phyloP scores from a whole-genome alignment of 2,113 vertebrate species.

The Laticauda laticaudata region DNA sequence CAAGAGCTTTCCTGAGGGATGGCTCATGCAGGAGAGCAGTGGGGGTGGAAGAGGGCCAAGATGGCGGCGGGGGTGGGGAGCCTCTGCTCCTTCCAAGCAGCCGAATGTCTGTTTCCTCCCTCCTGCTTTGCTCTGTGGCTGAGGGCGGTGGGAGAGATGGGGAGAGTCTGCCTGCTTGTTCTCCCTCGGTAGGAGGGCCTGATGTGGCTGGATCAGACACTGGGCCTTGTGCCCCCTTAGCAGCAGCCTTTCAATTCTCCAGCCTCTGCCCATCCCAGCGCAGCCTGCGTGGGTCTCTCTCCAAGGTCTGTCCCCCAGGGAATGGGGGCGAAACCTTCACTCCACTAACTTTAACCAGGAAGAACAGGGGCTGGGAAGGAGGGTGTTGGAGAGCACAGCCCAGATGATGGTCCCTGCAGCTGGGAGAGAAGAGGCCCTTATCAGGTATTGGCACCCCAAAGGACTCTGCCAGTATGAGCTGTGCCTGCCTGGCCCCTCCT shows the following conservation, averaged over 20 bases:
- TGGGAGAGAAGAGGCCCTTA: neutral
- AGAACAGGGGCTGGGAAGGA: neutral
- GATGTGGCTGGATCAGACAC: neutral
- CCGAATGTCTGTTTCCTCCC: neutral
- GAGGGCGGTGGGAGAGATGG: neutral
- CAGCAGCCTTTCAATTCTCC: neutral
- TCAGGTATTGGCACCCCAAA: neutral
- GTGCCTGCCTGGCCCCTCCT: neutral
- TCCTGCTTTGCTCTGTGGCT: neutral
- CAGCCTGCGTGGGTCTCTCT: neutral
- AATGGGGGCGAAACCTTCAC: neutral
- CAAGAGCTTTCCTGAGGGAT: neutral
- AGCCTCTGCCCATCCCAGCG: neutral
- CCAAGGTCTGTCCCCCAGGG: neutral
- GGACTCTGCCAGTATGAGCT: neutral
- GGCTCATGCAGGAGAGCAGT: neutral
- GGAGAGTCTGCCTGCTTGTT: neutral
- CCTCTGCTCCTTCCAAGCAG: neutral
- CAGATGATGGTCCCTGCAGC: neutral
- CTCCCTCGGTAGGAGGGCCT: neutral
- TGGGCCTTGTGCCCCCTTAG: neutral
- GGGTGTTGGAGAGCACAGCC: neutral
- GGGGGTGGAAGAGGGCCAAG: neutral
- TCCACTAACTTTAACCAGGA: neutral
- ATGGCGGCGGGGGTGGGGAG: fast-evolving